Percentiles rank a stretch among this genome's conserved stretches.
These are phyloP conservation scores for Ptychadena robeensis DNA, from an alignment of 2,797 vertebrate genomes.

Conservation along the genomic window DNA sequence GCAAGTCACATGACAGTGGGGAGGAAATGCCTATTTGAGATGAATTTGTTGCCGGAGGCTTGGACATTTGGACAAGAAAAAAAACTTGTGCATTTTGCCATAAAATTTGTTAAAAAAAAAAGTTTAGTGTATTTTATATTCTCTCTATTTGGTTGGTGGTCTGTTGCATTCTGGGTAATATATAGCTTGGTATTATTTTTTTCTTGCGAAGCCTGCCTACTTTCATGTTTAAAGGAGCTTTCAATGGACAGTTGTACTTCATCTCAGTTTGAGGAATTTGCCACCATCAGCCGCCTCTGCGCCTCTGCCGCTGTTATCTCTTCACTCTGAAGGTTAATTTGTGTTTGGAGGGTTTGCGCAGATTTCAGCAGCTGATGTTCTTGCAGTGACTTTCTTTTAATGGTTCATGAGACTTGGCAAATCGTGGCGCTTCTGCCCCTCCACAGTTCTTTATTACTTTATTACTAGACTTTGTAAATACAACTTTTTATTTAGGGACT, in stretches of 20 bases:
- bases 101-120: no score
- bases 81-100: no score
- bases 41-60: no score
- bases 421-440: conserved; percentile 62
- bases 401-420: conserved; percentile 57
- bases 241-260: neutral
- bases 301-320: conserved; percentile 65
- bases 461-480: neutral
- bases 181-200: neutral
- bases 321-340: conserved; percentile 67
- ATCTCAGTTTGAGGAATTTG: conserved; percentile 55
- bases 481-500: neutral
- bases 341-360: conserved; percentile 65
- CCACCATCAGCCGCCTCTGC: conserved; percentile 57
- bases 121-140: no score
- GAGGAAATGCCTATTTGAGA: no score
- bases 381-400: conserved; percentile 52
- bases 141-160: neutral
- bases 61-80: no score
- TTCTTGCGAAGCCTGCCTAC: neutral
- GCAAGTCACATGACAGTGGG: no score
- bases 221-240: neutral
- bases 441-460: neutral
- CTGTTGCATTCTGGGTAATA: neutral
- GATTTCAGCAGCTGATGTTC: conserved; percentile 66